These are phyloP conservation scores for Genyomyrus donnyi DNA, from an alignment of 2,113 vertebrate species.

Conservation along the genomic window DNA sequence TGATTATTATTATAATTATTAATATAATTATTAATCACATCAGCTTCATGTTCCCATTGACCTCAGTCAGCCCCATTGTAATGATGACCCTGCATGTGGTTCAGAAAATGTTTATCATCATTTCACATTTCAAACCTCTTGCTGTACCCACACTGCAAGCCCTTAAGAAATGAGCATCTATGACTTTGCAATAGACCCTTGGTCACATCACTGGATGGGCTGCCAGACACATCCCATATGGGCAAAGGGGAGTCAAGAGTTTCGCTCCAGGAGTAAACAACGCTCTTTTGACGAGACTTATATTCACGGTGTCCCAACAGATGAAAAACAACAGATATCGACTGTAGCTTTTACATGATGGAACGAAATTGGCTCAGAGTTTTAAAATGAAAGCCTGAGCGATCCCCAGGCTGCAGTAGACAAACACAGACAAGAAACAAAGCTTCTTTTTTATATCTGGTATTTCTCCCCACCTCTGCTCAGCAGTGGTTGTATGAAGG, in stretches of 20 bases:
- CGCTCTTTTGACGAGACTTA: neutral
- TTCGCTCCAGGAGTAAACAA: neutral
- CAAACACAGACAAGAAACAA: neutral
- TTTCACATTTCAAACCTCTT: neutral
- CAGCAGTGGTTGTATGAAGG: constrained; percentile 35
- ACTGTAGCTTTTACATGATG: neutral
- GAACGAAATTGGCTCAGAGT: neutral
- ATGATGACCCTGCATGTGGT: neutral
- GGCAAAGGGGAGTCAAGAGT: neutral
- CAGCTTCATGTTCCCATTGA: neutral
- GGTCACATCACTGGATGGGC: neutral
- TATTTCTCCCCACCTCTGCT: neutral
- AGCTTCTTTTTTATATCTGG: constrained; percentile 1
- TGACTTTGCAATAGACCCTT: neutral
- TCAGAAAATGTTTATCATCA: neutral
- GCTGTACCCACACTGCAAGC: neutral
- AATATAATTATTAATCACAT: neutral
- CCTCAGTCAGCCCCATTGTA: neutral
- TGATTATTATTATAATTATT: neutral
- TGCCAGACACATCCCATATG: neutral
- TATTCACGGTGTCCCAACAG: neutral
- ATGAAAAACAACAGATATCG: constrained; percentile 1
- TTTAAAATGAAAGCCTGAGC: neutral
- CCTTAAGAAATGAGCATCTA: neutral
- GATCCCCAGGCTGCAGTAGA: neutral